Percentiles rank a stretch among this genome's conserved stretches.
phyloP scores from a whole-genome alignment of 2,888 invertebrate species.

The Acleris cristana region DNA sequence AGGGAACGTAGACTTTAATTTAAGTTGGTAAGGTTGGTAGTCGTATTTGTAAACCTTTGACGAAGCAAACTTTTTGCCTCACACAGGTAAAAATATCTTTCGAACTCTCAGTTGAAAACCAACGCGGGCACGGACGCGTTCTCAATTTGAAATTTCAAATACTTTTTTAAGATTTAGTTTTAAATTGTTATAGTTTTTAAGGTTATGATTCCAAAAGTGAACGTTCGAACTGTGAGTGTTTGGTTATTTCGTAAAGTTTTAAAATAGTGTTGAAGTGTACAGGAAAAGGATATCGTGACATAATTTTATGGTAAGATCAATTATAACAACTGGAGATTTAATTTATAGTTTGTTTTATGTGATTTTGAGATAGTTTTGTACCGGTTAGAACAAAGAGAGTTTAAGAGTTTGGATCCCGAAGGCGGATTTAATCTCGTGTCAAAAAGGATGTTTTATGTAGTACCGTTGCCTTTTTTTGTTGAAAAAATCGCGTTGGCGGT shows the following conservation, averaged over 20 bases:
- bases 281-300: slow-evolving; percentile 62
- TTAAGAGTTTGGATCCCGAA: slow-evolving; percentile 64
- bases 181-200: slow-evolving; percentile 17
- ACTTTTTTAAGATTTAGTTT: slow-evolving; percentile 28
- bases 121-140: slow-evolving; percentile 61
- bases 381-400: slow-evolving; percentile 38
- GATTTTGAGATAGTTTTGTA: slow-evolving; percentile 8
- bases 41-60: slow-evolving; percentile 47
- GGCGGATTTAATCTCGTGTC: slow-evolving; percentile 54
- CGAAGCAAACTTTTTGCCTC: slow-evolving; percentile 68
- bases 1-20: slow-evolving; percentile 43
- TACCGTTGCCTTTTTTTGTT: slow-evolving; percentile 55
- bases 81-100: slow-evolving; percentile 80
- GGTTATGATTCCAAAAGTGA: slow-evolving; percentile 32
- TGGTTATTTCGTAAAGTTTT: slow-evolving; percentile 3
- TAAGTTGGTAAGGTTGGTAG: slow-evolving; percentile 39
- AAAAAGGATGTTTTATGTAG: slow-evolving; percentile 55
- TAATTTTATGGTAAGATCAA: slow-evolving; percentile 57
- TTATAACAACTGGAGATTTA: slow-evolving; percentile 18
- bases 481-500: slow-evolving; percentile 59
- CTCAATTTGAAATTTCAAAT: slow-evolving; percentile 23
- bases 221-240: slow-evolving; percentile 16
- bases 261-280: slow-evolving; percentile 41
- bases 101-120: slow-evolving; percentile 69
- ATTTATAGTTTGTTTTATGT: slow-evolving; percentile 10